Percentiles rank a stretch among this genome's conserved stretches.
phyloP scores from a whole-genome alignment of 2,113 vertebrate genomes.

The Chelonoidis abingdonii region DNA sequence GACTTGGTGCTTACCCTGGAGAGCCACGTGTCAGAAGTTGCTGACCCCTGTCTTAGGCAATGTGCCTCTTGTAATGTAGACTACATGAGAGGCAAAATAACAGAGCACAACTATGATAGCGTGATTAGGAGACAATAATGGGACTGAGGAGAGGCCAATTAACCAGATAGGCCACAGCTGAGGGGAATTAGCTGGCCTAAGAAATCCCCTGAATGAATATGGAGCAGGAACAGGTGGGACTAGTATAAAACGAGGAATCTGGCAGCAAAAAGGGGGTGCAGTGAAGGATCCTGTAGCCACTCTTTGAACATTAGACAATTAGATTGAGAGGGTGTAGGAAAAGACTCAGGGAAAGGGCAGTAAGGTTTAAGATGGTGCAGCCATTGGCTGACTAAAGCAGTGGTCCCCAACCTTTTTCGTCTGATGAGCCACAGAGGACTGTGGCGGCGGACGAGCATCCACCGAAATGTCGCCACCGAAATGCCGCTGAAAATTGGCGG shows the following conservation, averaged over 20 bases:
- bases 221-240: neutral
- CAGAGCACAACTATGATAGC: neutral
- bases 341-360: neutral
- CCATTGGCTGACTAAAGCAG: neutral
- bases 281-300: neutral
- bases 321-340: neutral
- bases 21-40: too few relatives aligned
- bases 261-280: neutral
- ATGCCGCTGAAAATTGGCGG: too few relatives aligned
- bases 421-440: too few relatives aligned
- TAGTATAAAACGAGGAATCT: neutral
- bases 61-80: conserved; percentile 39
- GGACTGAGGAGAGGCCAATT: neutral
- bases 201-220: neutral
- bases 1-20: too few relatives aligned
- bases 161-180: neutral
- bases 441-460: too few relatives aligned
- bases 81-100: conserved; percentile 21
- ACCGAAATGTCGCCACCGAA: too few relatives aligned
- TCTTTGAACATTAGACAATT: neutral
- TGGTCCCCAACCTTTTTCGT: too few relatives aligned
- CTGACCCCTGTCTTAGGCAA: conserved; percentile 26
- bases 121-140: neutral
- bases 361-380: neutral
- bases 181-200: neutral